Base-by-base conservation (phyloP, 2,888 invertebrate species). In the Periphyllus acericola region DNA sequence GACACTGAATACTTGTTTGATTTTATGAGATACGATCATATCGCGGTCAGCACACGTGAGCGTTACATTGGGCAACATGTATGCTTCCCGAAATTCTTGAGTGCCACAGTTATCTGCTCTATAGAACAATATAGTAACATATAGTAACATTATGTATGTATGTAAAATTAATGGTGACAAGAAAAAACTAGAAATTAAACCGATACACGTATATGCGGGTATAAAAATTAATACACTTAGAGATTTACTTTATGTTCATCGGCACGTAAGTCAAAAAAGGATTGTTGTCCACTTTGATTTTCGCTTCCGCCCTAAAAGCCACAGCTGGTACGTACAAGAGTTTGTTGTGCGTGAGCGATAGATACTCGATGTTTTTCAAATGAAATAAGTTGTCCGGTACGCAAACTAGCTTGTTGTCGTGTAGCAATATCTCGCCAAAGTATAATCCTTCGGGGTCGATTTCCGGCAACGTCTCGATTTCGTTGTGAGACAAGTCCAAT, bases 381-480 rank as follows among this genome's bases (percentile, higher is more conserved):
- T n/a, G 80, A 40, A 5, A n/a, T 32, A 87, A 74, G 74, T 87
- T 87, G 21, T 87, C 86, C 14, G 86, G 86, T 17, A 87, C 86
- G 1, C 60, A 87, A 19, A 80, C 40, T 19, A 87, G 52, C 17
- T 74, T 80, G 40, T 87, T 87, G 25, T 71, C 46, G n/a, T 87
- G 40, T 5, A 87, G 60, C 6, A 80, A 29, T 55, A 87, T 72
- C 72, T 87, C 86, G 3, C 86, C 86, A 25, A 72, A 87, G 34
- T 87, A 87, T 36, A 87, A 66, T 40, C 29, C 40, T 17, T 87
- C 86, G 19, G 86, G 86, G 3, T 72, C 14, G n/a, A 87, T 66
- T 74, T 87, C 86, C 17, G 86, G 86, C 40, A 87, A 40, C 36
- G 17, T 60, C 80, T 81, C 80, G 1, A 87, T 80, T 72, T 60